Conservation (phyloP, 1,140 invertebrate genomes). For the Teleopsis dalmanni region DNA sequence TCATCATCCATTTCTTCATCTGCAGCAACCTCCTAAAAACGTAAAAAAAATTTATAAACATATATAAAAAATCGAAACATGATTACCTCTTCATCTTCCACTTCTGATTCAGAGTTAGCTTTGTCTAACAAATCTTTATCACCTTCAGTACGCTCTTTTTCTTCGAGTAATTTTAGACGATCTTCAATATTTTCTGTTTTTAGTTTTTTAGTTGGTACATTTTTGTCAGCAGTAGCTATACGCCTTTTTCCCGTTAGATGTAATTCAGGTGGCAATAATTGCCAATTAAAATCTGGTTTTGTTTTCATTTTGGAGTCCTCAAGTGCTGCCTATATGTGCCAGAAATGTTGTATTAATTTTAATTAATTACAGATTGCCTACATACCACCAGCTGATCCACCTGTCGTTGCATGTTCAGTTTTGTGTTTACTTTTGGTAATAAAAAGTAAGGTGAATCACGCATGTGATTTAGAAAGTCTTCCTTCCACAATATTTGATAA, state of each 20-base stretch:
- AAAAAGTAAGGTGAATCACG: slow-evolving; percentile 53
- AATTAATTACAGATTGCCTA: neutral
- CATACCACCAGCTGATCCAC: slow-evolving; percentile 8
- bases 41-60: slow-evolving; percentile 19
- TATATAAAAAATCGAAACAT: slow-evolving; percentile 24
- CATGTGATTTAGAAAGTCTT: slow-evolving; percentile 39
- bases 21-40: slow-evolving; percentile 44
- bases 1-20: slow-evolving; percentile 66
- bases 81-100: slow-evolving; percentile 44
- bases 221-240: slow-evolving; percentile 7
- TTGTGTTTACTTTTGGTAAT: slow-evolving; percentile 54
- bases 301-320: slow-evolving; percentile 51
- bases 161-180: slow-evolving; percentile 48
- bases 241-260: slow-evolving; percentile 33
- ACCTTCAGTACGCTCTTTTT: slow-evolving; percentile 54
- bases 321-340: slow-evolving; percentile 55
- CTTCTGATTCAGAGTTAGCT: slow-evolving; percentile 48
- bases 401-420: neutral
- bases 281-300: slow-evolving; percentile 50
- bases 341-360: slow-evolving; percentile 8
- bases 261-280: slow-evolving; percentile 50
- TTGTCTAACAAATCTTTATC: slow-evolving; percentile 44
- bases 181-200: slow-evolving; percentile 35
- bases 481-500: slow-evolving; percentile 40
- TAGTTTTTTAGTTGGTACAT: slow-evolving; percentile 16